phyloP scores from a whole-genome alignment of 1,140 invertebrate species.

The Tetramorium parvispinum region DNA sequence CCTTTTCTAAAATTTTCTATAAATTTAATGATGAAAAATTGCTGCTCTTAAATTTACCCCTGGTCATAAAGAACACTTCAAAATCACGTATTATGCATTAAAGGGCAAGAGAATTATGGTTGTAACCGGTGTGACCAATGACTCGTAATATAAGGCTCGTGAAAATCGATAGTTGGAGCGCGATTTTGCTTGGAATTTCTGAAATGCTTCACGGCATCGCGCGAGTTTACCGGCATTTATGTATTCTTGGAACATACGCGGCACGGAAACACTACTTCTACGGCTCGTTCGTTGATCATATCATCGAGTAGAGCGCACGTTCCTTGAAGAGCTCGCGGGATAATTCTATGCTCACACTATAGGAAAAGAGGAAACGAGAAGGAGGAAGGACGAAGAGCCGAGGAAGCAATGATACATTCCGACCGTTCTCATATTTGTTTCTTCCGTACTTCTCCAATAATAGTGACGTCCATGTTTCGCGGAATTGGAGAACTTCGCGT shows the following conservation, averaged over 20 bases:
- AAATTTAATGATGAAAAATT: neutral
- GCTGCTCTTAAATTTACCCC: neutral
- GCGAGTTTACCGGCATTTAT: constrained; percentile 13
- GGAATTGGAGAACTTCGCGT: constrained; percentile 22
- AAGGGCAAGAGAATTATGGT: neutral
- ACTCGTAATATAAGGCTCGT: constrained; percentile 6
- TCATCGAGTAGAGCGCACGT: neutral
- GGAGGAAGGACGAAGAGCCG: neutral
- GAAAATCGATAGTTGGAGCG: constrained; percentile 43
- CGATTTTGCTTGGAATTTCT: constrained; percentile 46
- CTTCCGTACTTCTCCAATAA: constrained; percentile 39
- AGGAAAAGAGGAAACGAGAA: neutral
- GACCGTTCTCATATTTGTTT: constrained; percentile 36
- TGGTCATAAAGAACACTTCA: neutral
- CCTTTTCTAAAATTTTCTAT: neutral
- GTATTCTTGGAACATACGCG: constrained; percentile 46
- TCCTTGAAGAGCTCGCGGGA: constrained; percentile 25
- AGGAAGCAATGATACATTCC: constrained; percentile 52
- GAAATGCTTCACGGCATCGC: constrained; percentile 43
- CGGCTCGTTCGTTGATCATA: constrained; percentile 36
- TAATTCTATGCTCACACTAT: constrained; percentile 38
- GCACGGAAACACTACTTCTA: constrained; percentile 22
- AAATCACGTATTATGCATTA: constrained; percentile 22
- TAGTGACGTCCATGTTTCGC: constrained; percentile 14
- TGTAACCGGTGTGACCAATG: constrained; percentile 49